Conservation (phyloP, 2,113 vertebrate species). For the Platichthys stellatus region DNA sequence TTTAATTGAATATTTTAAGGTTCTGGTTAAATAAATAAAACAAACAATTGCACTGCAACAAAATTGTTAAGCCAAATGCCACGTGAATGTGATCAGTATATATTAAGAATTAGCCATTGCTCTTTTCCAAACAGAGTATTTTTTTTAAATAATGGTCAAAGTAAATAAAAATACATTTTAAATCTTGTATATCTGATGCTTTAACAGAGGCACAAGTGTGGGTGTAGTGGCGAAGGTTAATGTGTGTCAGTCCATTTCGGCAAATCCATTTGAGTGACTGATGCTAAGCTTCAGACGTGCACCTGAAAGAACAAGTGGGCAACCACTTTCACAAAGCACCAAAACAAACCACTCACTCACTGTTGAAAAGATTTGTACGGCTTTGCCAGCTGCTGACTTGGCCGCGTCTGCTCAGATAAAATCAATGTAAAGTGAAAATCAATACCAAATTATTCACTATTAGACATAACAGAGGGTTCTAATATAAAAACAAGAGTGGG, state of each 20-base stretch:
- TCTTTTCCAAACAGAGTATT: no score
- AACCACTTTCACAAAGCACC: slow-evolving; percentile 15
- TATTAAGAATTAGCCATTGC: no score
- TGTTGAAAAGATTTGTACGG: slow-evolving; percentile 32
- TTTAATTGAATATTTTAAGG: no score
- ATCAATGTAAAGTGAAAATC: slow-evolving; percentile 6
- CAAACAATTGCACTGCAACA: neutral
- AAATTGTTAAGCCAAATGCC: neutral
- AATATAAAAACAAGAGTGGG: slow-evolving; percentile 16
- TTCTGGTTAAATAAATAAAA: no score
- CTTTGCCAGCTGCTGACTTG: slow-evolving; percentile 15
- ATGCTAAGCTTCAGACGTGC: slow-evolving; percentile 15
- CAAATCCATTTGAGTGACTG: slow-evolving; percentile 19
- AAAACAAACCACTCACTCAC: slow-evolving; percentile 37
- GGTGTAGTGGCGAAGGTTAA: slow-evolving; percentile 4
- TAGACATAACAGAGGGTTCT: neutral
- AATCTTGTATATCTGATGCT: neutral
- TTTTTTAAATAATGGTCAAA: no score
- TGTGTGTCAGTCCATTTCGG: slow-evolving; percentile 26
- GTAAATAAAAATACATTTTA: neutral
- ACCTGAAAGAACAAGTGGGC: slow-evolving; percentile 28
- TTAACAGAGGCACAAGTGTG: neutral
- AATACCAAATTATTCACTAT: slow-evolving; percentile 24
- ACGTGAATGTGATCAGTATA: neutral
- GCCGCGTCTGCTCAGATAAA: neutral